These are phyloP conservation scores for Dendrocopos noguchii DNA, from an alignment of 2,113 vertebrate species.

Conservation along the genomic window DNA sequence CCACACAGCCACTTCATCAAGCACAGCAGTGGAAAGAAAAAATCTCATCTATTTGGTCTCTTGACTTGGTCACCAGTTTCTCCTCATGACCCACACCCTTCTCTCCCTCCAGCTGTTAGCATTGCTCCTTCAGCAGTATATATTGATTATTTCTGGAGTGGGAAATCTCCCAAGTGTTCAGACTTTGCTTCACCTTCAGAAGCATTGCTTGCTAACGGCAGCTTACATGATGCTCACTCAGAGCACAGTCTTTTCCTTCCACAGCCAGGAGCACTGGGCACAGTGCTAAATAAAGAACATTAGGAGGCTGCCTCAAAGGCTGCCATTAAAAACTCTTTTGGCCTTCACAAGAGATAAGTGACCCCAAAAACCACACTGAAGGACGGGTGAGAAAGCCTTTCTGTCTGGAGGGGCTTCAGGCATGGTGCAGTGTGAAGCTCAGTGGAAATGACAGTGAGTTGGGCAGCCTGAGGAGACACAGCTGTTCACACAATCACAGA, in stretches of 20 bases:
- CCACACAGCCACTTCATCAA: conserved; percentile 28
- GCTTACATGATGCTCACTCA: not conserved
- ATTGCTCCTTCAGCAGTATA: not conserved
- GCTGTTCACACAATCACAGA: too few relatives aligned
- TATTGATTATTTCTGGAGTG: not conserved
- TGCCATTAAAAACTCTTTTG: not conserved
- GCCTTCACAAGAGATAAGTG: not conserved
- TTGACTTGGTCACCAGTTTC: not conserved
- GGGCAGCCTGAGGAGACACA: not conserved
- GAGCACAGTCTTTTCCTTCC: not conserved
- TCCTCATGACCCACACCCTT: not conserved
- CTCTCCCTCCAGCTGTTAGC: not conserved
- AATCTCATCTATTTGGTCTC: not conserved
- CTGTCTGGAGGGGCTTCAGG: accelerated
- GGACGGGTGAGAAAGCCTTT: not conserved
- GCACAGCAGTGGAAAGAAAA: conserved; percentile 5
- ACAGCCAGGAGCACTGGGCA: not conserved
- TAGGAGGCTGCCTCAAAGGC: not conserved
- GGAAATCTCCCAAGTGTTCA: not conserved
- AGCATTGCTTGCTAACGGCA: not conserved
- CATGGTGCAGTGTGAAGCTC: not conserved
- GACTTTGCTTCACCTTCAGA: not conserved
- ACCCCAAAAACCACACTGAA: accelerated
- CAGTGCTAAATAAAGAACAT: not conserved
- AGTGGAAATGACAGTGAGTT: accelerated